Evolutionary conservation across 2,888 invertebrate species (phyloP).

Genomic region (Thymelicus lineola): DNA sequence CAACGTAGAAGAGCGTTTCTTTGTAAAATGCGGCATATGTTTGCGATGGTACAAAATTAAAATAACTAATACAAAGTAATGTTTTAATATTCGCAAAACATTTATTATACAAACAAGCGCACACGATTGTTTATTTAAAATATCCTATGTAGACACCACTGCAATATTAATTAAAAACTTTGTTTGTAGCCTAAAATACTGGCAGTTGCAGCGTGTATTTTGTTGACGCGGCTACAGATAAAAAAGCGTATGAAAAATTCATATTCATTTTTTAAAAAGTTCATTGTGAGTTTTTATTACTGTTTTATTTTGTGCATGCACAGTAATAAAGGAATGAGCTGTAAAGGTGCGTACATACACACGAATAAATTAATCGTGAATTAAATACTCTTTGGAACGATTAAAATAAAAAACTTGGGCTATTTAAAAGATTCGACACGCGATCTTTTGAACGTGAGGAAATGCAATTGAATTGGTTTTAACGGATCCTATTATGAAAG

Average conservation of each 20-base stretch:
- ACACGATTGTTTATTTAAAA: conserved; percentile 10
- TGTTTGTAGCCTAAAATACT: conserved; percentile 39
- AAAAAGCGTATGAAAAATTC: conserved; percentile 38
- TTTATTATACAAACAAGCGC: not conserved
- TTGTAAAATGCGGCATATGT: too few species aligned
- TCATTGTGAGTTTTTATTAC: conserved; percentile 36
- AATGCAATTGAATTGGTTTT: conserved; percentile 7
- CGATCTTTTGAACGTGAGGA: conserved; percentile 8
- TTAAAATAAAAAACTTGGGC: conserved; percentile 20
- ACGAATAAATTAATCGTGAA: conserved; percentile 27
- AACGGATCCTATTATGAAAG: not conserved
- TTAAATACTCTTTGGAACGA: conserved; percentile 26
- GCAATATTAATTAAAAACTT: conserved; percentile 36
- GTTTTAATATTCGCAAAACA: too few species aligned
- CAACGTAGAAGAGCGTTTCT: too few species aligned
- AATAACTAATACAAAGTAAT: too few species aligned
- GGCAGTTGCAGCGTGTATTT: conserved; percentile 26
- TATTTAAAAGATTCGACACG: conserved; percentile 13
- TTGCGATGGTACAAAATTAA: too few species aligned
- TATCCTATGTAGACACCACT: conserved; percentile 29
- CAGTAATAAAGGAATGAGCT: conserved; percentile 38
- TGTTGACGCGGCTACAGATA: conserved; percentile 33
- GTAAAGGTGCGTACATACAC: conserved; percentile 37
- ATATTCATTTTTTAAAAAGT: conserved; percentile 36
- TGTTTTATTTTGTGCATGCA: conserved; percentile 37